phyloP scores from a whole-genome alignment of 2,113 vertebrate genomes.

The Hemiprocne comata region DNA sequence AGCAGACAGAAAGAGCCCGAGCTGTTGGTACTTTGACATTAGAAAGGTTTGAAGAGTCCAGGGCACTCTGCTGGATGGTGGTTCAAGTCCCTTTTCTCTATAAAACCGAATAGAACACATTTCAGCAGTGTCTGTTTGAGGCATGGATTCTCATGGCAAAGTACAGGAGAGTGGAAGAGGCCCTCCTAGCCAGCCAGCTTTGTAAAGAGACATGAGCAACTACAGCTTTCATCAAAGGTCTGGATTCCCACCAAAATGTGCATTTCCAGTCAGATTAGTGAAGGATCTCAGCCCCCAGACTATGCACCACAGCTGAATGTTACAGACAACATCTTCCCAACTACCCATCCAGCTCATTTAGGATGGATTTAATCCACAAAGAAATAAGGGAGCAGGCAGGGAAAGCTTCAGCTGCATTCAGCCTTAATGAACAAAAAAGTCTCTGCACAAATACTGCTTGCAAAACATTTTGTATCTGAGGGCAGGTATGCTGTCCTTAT shows the following conservation, averaged over 20 bases:
- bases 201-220: rapidly evolving
- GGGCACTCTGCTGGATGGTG: rapidly evolving
- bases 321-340: background rate
- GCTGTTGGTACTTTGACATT: background rate
- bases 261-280: background rate
- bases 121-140: background rate
- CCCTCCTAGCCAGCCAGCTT: background rate
- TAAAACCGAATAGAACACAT: background rate
- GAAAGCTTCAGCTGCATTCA: background rate
- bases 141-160: background rate
- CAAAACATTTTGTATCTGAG: conserved; percentile 1
- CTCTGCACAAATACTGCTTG: background rate
- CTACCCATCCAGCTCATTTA: background rate
- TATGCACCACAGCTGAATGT: background rate
- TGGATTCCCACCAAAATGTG: background rate
- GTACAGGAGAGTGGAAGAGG: background rate
- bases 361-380: background rate
- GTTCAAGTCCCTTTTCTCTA: background rate
- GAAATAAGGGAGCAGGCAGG: background rate
- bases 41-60: background rate
- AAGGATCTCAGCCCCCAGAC: background rate
- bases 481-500: background rate
- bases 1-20: background rate
- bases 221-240: background rate
- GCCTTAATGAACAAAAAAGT: background rate